phyloP scores from a whole-genome alignment of 2,113 vertebrate genomes.

The Pseudopipra pipra region DNA sequence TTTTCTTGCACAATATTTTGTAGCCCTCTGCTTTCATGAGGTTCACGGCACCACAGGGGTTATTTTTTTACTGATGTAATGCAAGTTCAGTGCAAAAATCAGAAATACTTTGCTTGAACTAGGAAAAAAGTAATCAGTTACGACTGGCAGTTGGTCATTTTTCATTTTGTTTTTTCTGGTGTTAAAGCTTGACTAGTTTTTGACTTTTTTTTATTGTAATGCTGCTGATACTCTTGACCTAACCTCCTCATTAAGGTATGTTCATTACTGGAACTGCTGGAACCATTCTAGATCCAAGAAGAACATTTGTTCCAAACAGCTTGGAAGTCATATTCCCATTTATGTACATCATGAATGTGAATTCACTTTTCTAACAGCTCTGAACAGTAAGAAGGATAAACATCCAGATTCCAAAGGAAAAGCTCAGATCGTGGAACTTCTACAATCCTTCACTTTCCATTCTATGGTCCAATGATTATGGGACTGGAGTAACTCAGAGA shows the following conservation, averaged over 20 bases:
- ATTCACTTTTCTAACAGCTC: neutral
- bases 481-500: neutral
- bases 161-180: neutral
- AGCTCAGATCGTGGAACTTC: neutral
- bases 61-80: neutral
- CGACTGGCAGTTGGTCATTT: neutral
- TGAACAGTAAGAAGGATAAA: neutral
- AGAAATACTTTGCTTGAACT: neutral
- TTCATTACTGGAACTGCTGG: neutral
- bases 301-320: neutral
- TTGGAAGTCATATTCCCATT: neutral
- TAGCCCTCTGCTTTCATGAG: neutral
- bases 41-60: neutral
- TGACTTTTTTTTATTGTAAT: neutral
- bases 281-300: neutral
- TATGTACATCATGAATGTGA: neutral
- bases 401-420: neutral
- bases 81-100: neutral
- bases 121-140: neutral
- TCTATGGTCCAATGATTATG: neutral
- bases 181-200: neutral
- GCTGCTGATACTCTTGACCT: neutral
- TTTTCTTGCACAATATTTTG: neutral
- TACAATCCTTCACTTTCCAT: neutral
- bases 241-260: neutral